Evolutionary conservation across 2,113 vertebrate genomes (phyloP).

Genomic region (Ornithorhynchus anatinus): DNA sequence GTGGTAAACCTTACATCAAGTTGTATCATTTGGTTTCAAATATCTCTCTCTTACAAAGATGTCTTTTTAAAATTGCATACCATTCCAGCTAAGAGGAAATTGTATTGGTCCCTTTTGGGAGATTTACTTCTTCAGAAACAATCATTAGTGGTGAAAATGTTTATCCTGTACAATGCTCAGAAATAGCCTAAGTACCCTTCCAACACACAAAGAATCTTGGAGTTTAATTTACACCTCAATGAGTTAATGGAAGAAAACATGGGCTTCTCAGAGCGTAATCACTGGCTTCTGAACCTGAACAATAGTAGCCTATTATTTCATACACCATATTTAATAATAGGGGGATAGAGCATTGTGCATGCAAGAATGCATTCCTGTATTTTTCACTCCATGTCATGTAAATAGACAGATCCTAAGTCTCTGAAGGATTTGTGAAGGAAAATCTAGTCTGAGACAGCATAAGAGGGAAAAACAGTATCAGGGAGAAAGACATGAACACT

Average conservation of each 20-base stretch:
- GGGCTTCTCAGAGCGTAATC: background rate
- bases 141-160: background rate
- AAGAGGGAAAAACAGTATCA: background rate
- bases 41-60: background rate
- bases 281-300: conserved; percentile 4
- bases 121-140: background rate
- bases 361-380: background rate
- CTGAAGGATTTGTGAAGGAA: background rate
- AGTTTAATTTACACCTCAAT: background rate
- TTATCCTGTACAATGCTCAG: background rate
- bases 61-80: background rate
- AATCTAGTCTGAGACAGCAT: accelerated
- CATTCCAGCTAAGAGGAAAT: background rate
- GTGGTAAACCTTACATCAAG: background rate
- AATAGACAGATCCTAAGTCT: background rate
- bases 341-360: background rate
- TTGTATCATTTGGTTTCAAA: background rate
- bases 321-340: background rate
- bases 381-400: background rate
- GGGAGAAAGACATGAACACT: background rate
- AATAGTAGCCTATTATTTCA: background rate
- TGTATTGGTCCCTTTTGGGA: background rate
- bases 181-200: background rate
- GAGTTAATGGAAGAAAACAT: background rate
- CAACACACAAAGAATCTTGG: accelerated